Evolutionary conservation across 2,888 invertebrate species (phyloP).

Genomic region (Drosophila borealis): DNA sequence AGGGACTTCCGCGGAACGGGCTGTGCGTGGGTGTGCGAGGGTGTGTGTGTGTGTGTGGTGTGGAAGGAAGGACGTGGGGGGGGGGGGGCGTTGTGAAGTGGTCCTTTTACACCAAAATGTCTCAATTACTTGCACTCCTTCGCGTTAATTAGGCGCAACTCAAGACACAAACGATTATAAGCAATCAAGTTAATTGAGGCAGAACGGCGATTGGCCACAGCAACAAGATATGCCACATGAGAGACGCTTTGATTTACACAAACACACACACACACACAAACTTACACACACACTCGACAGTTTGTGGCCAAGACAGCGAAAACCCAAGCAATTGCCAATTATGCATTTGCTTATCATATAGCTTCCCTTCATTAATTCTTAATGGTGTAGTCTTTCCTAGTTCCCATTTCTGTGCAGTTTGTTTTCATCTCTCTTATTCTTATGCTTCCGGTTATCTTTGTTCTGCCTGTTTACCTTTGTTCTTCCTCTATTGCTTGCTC

Average conservation of each 20-base stretch:
- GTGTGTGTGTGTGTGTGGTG: background rate
- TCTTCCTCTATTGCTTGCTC: too few species aligned
- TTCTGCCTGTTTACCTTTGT: background rate
- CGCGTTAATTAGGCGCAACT: conserved; percentile 13
- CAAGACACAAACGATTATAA: conserved; percentile 29
- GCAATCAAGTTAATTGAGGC: conserved; percentile 63
- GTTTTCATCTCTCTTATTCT: too few species aligned
- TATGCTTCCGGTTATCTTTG: background rate
- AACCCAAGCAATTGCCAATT: conserved; percentile 46
- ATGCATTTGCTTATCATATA: conserved; percentile 4
- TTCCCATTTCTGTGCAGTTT: background rate
- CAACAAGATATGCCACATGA: background rate
- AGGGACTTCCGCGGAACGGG: conserved; percentile 3
- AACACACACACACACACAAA: conserved; percentile 12
- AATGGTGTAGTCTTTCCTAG: too few species aligned
- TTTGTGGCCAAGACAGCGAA: conserved; percentile 16
- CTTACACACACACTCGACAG: background rate
- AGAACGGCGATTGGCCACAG: conserved; percentile 37
- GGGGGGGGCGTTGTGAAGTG: too few species aligned
- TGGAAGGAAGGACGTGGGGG: too few species aligned
- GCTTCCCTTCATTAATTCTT: too few species aligned
- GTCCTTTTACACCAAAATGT: conserved; percentile 26
- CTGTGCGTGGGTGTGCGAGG: background rate
- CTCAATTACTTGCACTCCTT: conserved; percentile 27
- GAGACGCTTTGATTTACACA: conserved; percentile 24